Base-by-base conservation (phyloP, 2,888 invertebrate species). In the Lottia scabra region DNA sequence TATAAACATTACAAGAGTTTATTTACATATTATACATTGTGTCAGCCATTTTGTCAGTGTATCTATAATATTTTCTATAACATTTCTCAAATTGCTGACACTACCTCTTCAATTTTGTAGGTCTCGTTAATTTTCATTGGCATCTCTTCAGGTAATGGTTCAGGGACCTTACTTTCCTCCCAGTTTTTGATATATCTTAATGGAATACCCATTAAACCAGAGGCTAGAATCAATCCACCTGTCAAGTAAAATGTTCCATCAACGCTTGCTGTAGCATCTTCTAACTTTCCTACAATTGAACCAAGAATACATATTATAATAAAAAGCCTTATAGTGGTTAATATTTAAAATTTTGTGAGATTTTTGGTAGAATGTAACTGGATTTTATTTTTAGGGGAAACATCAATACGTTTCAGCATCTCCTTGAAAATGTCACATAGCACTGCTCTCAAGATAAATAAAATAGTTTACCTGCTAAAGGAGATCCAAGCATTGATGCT, bases 401-500 rank as follows among this genome's bases (percentile, higher is more conserved):
- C n/a, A n/a, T n/a, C n/a, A n/a, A n/a, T n/a, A n/a, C n/a, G n/a
- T n/a, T n/a, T n/a, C n/a, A n/a, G n/a, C n/a, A n/a, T n/a, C n/a
- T n/a, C n/a, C n/a, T n/a, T n/a, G n/a, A n/a, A n/a, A n/a, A n/a
- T n/a, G n/a, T n/a, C n/a, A n/a, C n/a, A n/a, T n/a, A n/a, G n/a
- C n/a, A n/a, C n/a, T n/a, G n/a, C n/a, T n/a, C n/a, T n/a, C n/a
- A n/a, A 38, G 38, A 38, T 38, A 38, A 44, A 63, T 13, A 3
- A 23, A 15, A 6, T 16, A 12, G 71, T 79, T 77, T 78, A 91
- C 91, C 90, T 71, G 90, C 90, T 63, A 91, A 81, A 44, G 91
- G 90, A 12, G 90, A 84, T 30, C 91, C 91, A 45, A 90, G 81
- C 56, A 91, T 84, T 0, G 90, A 87, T 15, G 91, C 91, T 5